phyloP scores from a whole-genome alignment of 2,113 vertebrate genomes.

The Odontesthes bonariensis region DNA sequence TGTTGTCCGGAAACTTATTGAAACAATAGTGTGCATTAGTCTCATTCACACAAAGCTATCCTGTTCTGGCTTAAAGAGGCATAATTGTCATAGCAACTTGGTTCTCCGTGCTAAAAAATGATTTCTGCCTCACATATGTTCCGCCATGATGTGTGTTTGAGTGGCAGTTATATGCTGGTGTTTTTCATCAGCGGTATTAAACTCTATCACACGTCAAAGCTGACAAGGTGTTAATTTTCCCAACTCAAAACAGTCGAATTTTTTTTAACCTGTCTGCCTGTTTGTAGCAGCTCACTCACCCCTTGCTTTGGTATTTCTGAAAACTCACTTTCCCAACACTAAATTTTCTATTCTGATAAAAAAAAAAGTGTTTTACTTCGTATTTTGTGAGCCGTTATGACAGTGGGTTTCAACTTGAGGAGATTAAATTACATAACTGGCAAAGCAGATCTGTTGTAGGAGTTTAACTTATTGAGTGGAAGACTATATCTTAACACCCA shows the following conservation, averaged over 20 bases:
- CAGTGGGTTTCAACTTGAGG: constrained; percentile 84
- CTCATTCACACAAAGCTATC: constrained; percentile 50
- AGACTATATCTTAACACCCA: neutral
- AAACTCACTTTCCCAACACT: neutral
- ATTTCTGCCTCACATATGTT: constrained; percentile 40
- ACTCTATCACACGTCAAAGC: constrained; percentile 46
- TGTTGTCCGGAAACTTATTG: constrained; percentile 71
- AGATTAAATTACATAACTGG: constrained; percentile 3
- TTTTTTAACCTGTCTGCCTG: constrained; percentile 7
- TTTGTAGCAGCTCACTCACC: constrained; percentile 16
- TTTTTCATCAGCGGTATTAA: constrained; percentile 39
- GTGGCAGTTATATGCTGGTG: constrained; percentile 33
- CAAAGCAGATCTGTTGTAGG: constrained; percentile 45
- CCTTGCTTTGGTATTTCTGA: constrained; percentile 17
- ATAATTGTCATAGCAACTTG: constrained; percentile 46
- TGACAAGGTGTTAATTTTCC: constrained; percentile 28
- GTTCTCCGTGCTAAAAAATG: constrained; percentile 30
- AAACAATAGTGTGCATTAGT: constrained; percentile 64
- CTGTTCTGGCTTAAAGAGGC: constrained; percentile 26
- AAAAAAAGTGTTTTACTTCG: too few species aligned
- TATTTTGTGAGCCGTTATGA: neutral
- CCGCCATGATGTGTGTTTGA: constrained; percentile 35
- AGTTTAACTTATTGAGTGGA: constrained; percentile 1
- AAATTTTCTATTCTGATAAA: neutral
- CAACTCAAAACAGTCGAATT: neutral